Conservation (phyloP, 2,888 invertebrate species). For the Trachelus troglodyta region DNA sequence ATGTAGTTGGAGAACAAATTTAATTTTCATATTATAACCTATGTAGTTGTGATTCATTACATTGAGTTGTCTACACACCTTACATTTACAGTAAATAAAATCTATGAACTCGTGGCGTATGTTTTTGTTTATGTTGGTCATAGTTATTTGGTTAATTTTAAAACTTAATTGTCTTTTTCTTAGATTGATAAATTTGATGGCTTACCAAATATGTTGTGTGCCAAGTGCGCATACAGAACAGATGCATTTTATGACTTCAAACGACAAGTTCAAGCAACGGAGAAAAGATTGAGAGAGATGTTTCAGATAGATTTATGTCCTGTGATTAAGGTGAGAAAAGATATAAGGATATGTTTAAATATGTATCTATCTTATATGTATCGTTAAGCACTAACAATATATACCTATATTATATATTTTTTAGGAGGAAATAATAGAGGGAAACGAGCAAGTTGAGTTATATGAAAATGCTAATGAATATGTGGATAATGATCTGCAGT, state of each 20-base stretch:
- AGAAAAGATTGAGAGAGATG: slow-evolving; percentile 54
- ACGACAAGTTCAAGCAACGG: slow-evolving; percentile 54
- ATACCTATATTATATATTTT: background rate
- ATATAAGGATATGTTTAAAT: background rate
- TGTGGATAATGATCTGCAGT: background rate
- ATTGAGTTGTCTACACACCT: background rate
- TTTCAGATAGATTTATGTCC: slow-evolving; percentile 35
- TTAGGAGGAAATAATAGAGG: slow-evolving; percentile 11
- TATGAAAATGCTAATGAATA: background rate
- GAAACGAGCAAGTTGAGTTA: background rate
- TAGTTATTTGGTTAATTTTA: background rate
- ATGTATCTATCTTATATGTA: background rate
- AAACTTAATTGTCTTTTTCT: background rate
- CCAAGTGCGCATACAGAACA: slow-evolving; percentile 58
- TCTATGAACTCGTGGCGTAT: background rate
- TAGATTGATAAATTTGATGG: slow-evolving; percentile 58
- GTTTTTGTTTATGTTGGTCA: background rate
- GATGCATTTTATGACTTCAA: slow-evolving; percentile 57
- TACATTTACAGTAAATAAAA: background rate
- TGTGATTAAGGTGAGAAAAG: slow-evolving; percentile 25
- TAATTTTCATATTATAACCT: background rate
- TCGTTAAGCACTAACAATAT: background rate
- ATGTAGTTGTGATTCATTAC: background rate
- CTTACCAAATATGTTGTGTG: slow-evolving; percentile 56
- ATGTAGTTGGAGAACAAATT: background rate